phyloP scores from a whole-genome alignment of 1,140 invertebrate species.

The Drosophila saltans region DNA sequence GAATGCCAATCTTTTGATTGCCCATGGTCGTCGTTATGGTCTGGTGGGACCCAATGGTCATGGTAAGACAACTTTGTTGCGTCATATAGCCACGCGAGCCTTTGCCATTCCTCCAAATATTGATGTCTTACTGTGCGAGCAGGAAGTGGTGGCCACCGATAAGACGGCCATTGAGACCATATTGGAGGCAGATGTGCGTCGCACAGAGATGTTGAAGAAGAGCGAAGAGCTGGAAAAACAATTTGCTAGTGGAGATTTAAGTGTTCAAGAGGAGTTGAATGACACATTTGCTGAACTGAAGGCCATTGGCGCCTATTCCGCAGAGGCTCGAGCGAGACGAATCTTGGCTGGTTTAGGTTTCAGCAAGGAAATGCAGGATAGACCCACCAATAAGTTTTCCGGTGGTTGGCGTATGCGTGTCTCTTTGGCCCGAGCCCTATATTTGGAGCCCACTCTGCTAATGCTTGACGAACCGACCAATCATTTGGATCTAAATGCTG shows the following conservation, averaged over 20 bases:
- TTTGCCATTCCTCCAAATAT: slow-evolving; percentile 98
- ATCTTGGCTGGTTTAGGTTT: slow-evolving; percentile 99
- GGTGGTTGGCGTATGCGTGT: slow-evolving; percentile 99
- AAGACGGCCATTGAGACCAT: slow-evolving; percentile 96
- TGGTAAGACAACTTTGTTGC: slow-evolving; percentile 98
- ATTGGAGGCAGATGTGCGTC: slow-evolving; percentile 95
- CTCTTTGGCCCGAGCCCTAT: slow-evolving; percentile 94
- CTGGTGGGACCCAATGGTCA: slow-evolving; percentile 99
- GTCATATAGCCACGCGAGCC: slow-evolving; percentile 94
- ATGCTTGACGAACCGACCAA: slow-evolving; percentile 98
- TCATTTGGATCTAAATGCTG: slow-evolving; percentile 97
- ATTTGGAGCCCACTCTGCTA: slow-evolving; percentile 96
- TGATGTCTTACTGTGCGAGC: slow-evolving; percentile 99
- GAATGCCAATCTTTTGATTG: slow-evolving; percentile 97
- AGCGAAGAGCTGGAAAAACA: slow-evolving; percentile 91
- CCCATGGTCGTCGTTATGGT: slow-evolving; percentile 97
- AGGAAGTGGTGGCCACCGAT: slow-evolving; percentile 98
- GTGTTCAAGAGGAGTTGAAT: slow-evolving; percentile 91
- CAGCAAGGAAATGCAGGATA: slow-evolving; percentile 95
- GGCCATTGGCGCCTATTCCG: slow-evolving; percentile 98
- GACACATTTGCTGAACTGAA: slow-evolving; percentile 98
- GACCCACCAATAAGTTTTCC: slow-evolving; percentile 97
- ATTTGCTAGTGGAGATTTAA: slow-evolving; percentile 86
- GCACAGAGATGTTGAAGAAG: slow-evolving; percentile 92
- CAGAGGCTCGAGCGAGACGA: slow-evolving; percentile 96